Evolutionary conservation across 2,888 invertebrate species (phyloP).

Genomic region (Drosophila histrio): DNA sequence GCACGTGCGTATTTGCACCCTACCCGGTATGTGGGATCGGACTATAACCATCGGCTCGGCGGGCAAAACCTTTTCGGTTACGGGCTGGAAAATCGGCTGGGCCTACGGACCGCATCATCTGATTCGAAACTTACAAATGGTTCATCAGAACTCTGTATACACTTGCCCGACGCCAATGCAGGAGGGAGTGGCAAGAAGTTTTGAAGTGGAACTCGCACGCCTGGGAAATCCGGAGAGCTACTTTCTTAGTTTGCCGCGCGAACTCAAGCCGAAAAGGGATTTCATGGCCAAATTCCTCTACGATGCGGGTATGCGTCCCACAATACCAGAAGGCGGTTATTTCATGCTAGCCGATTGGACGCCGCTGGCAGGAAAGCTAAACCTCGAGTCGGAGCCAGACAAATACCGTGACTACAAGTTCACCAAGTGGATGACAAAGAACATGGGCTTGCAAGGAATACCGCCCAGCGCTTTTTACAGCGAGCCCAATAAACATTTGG

Average conservation of each 20-base stretch:
- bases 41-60: conserved; percentile 98
- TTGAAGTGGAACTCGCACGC: conserved; percentile 92
- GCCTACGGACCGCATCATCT: conserved; percentile 94
- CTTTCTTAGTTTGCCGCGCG: conserved; percentile 90
- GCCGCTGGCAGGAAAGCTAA: conserved; percentile 88
- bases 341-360: conserved; percentile 98
- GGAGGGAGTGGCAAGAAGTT: conserved; percentile 95
- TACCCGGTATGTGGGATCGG: conserved; percentile 99
- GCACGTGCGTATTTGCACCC: conserved; percentile 96
- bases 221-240: conserved; percentile 91
- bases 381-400: conserved; percentile 89
- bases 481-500: conserved; percentile 90
- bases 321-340: conserved; percentile 98
- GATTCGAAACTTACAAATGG: conserved; percentile 91
- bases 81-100: conserved; percentile 99
- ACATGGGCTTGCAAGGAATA: conserved; percentile 95
- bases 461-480: conserved; percentile 98
- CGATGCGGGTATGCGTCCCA: conserved; percentile 94
- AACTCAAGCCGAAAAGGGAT: conserved; percentile 92
- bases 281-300: conserved; percentile 89
- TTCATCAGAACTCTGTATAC: conserved; percentile 97
- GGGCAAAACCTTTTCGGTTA: conserved; percentile 98
- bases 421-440: conserved; percentile 97
- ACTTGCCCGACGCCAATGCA: conserved; percentile 95
- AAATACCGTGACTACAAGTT: conserved; percentile 94